Evolutionary conservation across 2,113 vertebrate genomes (phyloP).

Genomic region (Dendropsophus ebraccatus): DNA sequence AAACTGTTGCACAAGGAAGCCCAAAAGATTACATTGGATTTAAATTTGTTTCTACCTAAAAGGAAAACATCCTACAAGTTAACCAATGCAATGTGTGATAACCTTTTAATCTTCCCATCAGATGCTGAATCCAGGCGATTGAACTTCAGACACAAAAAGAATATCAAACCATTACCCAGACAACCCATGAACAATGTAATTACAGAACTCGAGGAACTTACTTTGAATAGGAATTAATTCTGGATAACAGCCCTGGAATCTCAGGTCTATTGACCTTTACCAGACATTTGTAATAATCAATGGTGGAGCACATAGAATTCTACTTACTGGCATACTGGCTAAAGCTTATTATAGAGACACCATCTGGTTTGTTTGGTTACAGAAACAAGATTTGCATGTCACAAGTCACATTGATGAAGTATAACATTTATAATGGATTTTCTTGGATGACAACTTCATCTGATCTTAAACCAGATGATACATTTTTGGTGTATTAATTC

Average conservation of each 20-base stretch:
- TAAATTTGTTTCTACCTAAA: too few relatives aligned
- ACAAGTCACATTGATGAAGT: background rate
- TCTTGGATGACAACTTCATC: background rate
- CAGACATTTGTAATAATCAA: background rate
- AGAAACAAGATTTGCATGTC: background rate
- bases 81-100: background rate
- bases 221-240: too few relatives aligned
- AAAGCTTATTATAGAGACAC: background rate
- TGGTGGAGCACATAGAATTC: background rate
- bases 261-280: background rate
- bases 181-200: background rate
- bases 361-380: background rate
- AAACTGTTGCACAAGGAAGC: too few relatives aligned
- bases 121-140: background rate
- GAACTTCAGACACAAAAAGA: background rate
- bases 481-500: fast-evolving
- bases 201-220: background rate
- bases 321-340: background rate
- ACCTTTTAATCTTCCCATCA: background rate
- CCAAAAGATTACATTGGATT: too few relatives aligned
- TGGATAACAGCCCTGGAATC: too few relatives aligned
- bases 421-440: conserved; percentile 11
- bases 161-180: background rate
- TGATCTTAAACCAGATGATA: background rate
- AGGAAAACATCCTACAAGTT: background rate